phyloP scores from a whole-genome alignment of 1,140 invertebrate genomes.

The Tribolium castaneum region DNA sequence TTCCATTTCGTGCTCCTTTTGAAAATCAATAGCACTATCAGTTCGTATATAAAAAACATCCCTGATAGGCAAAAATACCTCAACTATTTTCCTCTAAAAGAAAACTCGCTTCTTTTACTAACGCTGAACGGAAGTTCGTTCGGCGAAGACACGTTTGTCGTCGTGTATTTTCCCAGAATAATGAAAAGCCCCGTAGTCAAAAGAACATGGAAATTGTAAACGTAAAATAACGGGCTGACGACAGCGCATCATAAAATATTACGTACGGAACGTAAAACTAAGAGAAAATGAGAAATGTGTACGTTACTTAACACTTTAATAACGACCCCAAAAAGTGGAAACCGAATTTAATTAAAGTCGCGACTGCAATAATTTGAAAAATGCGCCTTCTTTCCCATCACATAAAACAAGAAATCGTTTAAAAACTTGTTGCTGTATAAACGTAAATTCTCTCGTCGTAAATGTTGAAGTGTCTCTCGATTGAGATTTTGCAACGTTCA shows the following conservation, averaged over 20 bases:
- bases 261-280: slow-evolving; percentile 13
- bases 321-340: neutral
- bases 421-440: neutral
- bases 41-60: neutral
- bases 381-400: neutral
- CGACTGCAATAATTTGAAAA: neutral
- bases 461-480: neutral
- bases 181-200: slow-evolving; percentile 21
- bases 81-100: neutral
- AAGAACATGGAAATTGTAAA: slow-evolving; percentile 25
- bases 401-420: neutral
- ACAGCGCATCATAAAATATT: slow-evolving; percentile 30
- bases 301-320: slow-evolving; percentile 36
- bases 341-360: no score
- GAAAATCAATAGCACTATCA: neutral
- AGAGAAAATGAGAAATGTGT: slow-evolving; percentile 23
- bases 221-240: neutral
- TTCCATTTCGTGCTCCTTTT: neutral
- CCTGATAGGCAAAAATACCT: neutral
- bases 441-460: neutral
- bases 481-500: neutral
- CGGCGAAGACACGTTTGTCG: slow-evolving; percentile 1
- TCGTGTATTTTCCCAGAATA: neutral
- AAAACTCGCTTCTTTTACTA: neutral
- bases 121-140: slow-evolving; percentile 7